phyloP scores from a whole-genome alignment of 2,797 vertebrate species.

The Ambastaia sidthimunki region DNA sequence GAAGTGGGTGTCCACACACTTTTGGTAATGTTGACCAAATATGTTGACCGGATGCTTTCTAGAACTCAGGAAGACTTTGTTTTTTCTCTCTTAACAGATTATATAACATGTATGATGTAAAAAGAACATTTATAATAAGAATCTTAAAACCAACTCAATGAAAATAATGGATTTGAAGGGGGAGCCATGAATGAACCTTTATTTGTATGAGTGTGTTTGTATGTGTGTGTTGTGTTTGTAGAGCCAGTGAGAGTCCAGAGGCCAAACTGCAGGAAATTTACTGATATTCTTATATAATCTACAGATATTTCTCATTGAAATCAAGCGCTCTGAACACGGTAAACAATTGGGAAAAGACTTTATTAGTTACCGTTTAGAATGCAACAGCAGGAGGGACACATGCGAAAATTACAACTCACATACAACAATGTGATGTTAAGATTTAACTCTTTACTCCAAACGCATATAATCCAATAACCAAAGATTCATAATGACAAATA shows the following conservation, averaged over 20 bases:
- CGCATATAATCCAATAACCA: constrained; percentile 80
- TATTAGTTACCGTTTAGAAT: constrained; percentile 99
- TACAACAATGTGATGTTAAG: constrained; percentile 92
- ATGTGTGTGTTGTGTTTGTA: constrained; percentile 63
- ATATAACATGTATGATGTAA: neutral
- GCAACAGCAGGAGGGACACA: constrained; percentile 99
- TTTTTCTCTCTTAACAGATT: neutral
- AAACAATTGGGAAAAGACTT: constrained; percentile 99
- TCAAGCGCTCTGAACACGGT: constrained; percentile 93
- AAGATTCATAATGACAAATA: constrained; percentile 91
- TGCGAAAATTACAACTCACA: constrained; percentile 94
- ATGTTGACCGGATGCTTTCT: neutral
- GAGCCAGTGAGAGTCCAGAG: constrained; percentile 60
- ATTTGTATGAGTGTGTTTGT: constrained; percentile 58
- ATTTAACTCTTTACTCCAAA: constrained; percentile 73
- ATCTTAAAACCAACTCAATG: too few species aligned
- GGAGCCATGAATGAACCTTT: neutral
- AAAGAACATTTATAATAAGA: neutral
- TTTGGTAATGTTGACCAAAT: neutral
- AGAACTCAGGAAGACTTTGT: neutral
- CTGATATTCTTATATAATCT: constrained; percentile 60
- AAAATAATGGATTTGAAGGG: neutral
- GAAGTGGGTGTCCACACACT: neutral
- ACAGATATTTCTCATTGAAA: constrained; percentile 81
- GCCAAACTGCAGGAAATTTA: constrained; percentile 69